Evolutionary conservation across 2,113 vertebrate species (phyloP), one percentile per base, ranked within the genome.

Genomic region (Gracilinanus agilis): DNA sequence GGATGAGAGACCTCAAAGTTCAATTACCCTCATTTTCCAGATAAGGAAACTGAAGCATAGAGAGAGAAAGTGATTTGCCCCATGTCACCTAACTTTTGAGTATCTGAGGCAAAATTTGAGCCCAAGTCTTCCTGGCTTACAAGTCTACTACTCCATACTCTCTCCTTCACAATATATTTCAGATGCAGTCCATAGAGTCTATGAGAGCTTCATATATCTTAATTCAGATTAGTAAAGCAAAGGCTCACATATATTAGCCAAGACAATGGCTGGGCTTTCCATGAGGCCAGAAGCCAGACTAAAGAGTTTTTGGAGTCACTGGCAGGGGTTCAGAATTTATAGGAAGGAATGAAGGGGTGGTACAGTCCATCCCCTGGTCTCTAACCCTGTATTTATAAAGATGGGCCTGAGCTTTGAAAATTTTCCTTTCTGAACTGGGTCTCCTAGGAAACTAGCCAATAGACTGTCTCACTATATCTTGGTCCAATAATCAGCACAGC

Each of bases 311-410:
- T 0, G 75, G 94, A 92, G 88, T 40, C 3, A 23, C 55, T 96
- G 91, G 94, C 90, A 3, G 13, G 0, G 8, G 88, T 92, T 97
- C 95, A 94, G 90, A 95, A 88, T 89, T 91, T 91, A 83, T 53
- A 44, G 88, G n/a, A 53, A 75, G 49, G 90, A 21, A 56, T 91
- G 58, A 96, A 96, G 90, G 88, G 54, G 34, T 55, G 9, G 24
- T 55, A 23, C 54, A 91, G 2, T 88, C 34, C 34, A 75, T 75
- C 3, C 53, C 34, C 10, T 0, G 0, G 23, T 61, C 9, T 54
- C 44, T 13, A 53, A 89, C 90, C 44, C 54, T 94, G 67, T 44
- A 49, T 54, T 40, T 53, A 29, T 44, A 53, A 93, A 55, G 89
- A 92, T 44, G 83, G 58, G n/a, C 54, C 49, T 44, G 9, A 90